A percentile compares a stretch with the other conserved stretches of the same genome.
Conservation (phyloP, 2,888 invertebrate species). For the Trimorus sp. region DNA sequence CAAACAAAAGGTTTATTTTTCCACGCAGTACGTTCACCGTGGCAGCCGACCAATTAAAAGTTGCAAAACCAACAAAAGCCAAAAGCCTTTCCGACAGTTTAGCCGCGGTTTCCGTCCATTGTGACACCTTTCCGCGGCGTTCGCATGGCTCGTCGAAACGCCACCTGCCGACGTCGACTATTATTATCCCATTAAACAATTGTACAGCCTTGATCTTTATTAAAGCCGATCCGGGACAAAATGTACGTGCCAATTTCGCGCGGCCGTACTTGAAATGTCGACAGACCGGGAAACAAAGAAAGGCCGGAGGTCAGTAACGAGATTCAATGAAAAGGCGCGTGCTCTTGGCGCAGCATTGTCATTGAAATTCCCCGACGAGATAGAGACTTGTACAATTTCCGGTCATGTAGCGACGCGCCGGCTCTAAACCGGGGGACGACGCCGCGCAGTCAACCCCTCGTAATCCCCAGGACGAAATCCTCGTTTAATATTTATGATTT, state of each 20-base stretch:
- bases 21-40: too few relatives aligned
- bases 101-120: too few relatives aligned
- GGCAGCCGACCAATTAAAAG: too few relatives aligned
- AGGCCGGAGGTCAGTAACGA: slow-evolving; percentile 58
- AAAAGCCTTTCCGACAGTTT: too few relatives aligned
- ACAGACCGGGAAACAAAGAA: slow-evolving; percentile 38
- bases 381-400: slow-evolving; percentile 77
- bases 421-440: slow-evolving; percentile 54
- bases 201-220: slow-evolving; percentile 13
- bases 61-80: too few relatives aligned
- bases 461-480: slow-evolving; percentile 79
- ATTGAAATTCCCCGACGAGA: slow-evolving; percentile 75
- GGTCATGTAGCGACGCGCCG: slow-evolving; percentile 67
- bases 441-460: slow-evolving; percentile 72
- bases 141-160: too few relatives aligned
- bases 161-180: too few relatives aligned
- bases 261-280: slow-evolving; percentile 25
- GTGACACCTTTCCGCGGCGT: too few relatives aligned
- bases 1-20: too few relatives aligned
- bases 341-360: slow-evolving; percentile 74
- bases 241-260: slow-evolving; percentile 20
- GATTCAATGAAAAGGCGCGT: slow-evolving; percentile 55
- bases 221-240: not conserved
- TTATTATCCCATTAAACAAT: not conserved
- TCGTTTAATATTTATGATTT: slow-evolving; percentile 82